Conservation (phyloP, 2,113 vertebrate genomes). For the Alethe castanea region DNA sequence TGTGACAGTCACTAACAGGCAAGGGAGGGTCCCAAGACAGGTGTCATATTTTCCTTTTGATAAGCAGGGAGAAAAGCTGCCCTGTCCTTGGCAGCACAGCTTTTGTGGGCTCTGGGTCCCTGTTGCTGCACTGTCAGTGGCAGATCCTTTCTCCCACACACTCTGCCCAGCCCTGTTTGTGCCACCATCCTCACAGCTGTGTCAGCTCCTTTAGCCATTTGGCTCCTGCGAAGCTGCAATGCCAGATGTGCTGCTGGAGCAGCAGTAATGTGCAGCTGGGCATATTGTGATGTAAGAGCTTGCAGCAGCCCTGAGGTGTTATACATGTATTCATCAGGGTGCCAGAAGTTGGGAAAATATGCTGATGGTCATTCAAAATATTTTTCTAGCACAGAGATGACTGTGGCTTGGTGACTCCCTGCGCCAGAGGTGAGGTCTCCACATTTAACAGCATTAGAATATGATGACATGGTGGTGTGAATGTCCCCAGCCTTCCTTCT, state of each 20-base stretch:
- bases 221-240: neutral
- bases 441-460: neutral
- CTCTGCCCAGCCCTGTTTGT: fast-evolving
- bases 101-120: fast-evolving
- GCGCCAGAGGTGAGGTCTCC: neutral
- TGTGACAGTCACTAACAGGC: neutral
- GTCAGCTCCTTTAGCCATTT: neutral
- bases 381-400: neutral
- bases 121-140: neutral
- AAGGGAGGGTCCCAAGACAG: fast-evolving
- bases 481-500: neutral
- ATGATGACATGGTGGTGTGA: neutral
- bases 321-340: neutral
- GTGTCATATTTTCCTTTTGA: neutral
- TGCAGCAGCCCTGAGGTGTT: neutral
- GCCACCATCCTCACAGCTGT: neutral
- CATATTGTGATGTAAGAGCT: neutral
- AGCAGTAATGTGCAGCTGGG: neutral
- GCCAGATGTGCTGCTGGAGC: neutral
- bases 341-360: neutral
- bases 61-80: neutral
- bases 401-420: neutral
- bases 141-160: neutral
- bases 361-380: neutral
- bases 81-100: neutral